Conservation (phyloP, 2,888 invertebrate species). For the Galerucella calmariensis region DNA sequence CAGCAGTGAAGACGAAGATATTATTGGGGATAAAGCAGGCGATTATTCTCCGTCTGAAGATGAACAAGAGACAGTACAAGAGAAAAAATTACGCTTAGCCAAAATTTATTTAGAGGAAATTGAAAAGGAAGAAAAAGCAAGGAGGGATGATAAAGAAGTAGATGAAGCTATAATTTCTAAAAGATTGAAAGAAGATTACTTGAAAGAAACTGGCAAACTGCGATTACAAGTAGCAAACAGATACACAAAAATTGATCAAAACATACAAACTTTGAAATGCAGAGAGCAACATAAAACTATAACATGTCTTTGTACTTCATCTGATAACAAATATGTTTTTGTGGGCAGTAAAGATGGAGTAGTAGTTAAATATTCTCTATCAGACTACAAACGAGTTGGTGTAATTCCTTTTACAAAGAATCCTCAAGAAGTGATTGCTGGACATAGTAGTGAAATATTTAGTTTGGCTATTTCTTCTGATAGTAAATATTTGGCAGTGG, state of each 20-base stretch:
- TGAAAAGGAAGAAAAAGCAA: slow-evolving; percentile 80
- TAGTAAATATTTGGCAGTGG: slow-evolving; percentile 82
- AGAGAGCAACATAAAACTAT: slow-evolving; percentile 83
- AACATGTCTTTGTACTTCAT: slow-evolving; percentile 83
- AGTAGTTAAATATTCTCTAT: slow-evolving; percentile 85
- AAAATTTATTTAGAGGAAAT: slow-evolving; percentile 91
- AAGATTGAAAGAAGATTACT: slow-evolving; percentile 83
- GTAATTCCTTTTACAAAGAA: slow-evolving; percentile 65
- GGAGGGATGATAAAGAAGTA: slow-evolving; percentile 74
- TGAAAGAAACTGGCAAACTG: slow-evolving; percentile 87
- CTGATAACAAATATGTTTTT: slow-evolving; percentile 78
- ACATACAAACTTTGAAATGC: slow-evolving; percentile 70
- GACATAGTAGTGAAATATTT: slow-evolving; percentile 67
- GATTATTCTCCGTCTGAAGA: slow-evolving; percentile 68
- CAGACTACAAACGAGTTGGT: slow-evolving; percentile 72
- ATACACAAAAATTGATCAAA: slow-evolving; percentile 65
- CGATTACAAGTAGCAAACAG: slow-evolving; percentile 78
- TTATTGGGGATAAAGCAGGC: slow-evolving; percentile 67
- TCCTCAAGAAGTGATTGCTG: slow-evolving; percentile 50
- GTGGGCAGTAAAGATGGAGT: slow-evolving; percentile 90
- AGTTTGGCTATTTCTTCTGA: slow-evolving; percentile 82
- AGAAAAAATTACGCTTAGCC: slow-evolving; percentile 89
- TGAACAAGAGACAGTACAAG: slow-evolving; percentile 85
- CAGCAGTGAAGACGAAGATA: slow-evolving; percentile 74
- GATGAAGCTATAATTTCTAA: slow-evolving; percentile 77